Evolutionary conservation across 2,113 vertebrate genomes (phyloP), one percentile per base, ranked within the genome.

Genomic region (Brachypteracias leptosomus): DNA sequence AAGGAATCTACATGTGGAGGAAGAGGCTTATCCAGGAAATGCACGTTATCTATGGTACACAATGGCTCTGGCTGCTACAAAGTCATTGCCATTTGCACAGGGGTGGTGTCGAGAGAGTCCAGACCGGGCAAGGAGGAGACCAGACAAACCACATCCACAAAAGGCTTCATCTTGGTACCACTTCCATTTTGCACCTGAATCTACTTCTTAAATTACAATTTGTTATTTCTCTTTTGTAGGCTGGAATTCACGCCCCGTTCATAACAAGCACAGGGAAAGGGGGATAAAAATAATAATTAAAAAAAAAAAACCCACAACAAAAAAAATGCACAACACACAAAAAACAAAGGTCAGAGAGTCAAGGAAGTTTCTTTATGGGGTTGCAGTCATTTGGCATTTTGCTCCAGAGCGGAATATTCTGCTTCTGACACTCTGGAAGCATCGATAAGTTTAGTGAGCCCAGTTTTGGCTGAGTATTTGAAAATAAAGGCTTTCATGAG

Each of bases 401-500:
- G 99, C 80, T 99, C 99, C 71, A 99, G 95, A 25, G 98, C 98
- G 3, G 99, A 98, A 95, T 99, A 98, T 72, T 99, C 99, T 0
- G 98, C 97, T 85, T 99, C 98, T 0, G 99, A 99, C 49, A 97
- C 97, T 22, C 98, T 97, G 44, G 99, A 98, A 70, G 98, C 97
- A 1, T 99, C 98, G 0, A 99, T 99, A 73, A 99, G 98, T 94
- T 98, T 98, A 52, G 98, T 98, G 79, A 99, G 98, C 6, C 99
- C 99, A 0, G 98, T 99, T 87, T 98, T 99, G 96, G 98, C 98
- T 4, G 99, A 99, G 97, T 99, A 99, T 96, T 98, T 99, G 97
- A 99, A 99, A 92, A 99, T 99, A 92, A 99, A 99, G 71, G 99
- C 98, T 89, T 99, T 99, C 98, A 99, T 99, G 71, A 99, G 98